Conservation (phyloP, 2,113 vertebrate species). For the Gymnobelideus leadbeateri region DNA sequence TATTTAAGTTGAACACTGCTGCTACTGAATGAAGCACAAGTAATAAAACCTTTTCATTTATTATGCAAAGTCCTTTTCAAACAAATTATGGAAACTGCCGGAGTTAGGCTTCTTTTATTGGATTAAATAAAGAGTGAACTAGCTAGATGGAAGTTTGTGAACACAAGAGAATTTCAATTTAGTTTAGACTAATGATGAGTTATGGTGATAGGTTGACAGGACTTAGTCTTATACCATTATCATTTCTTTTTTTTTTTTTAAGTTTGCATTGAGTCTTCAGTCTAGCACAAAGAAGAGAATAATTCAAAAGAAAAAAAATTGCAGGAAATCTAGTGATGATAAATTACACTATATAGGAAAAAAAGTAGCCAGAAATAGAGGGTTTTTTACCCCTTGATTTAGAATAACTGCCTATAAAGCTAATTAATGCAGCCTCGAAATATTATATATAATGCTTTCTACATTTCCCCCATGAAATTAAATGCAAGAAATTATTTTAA, state of each 20-base stretch:
- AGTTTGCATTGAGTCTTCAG: conserved; percentile 39
- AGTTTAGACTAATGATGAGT: conserved; percentile 41
- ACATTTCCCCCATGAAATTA: conserved; percentile 31
- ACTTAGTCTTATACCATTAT: not conserved
- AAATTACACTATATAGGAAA: not conserved
- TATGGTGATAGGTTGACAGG: conserved; percentile 30
- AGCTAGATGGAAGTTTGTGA: conserved; percentile 30
- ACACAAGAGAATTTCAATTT: conserved; percentile 64
- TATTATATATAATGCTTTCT: conserved; percentile 42
- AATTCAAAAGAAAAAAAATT: not conserved
- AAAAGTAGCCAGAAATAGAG: not conserved
- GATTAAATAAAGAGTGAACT: conserved; percentile 63
- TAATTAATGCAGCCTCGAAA: not conserved
- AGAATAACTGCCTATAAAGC: not conserved
- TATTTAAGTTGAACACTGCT: conserved; percentile 78
- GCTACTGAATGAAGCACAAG: conserved; percentile 63
- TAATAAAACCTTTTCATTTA: conserved; percentile 80
- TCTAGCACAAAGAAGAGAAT: conserved; percentile 12
- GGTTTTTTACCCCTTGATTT: conserved; percentile 18
- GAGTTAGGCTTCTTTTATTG: conserved; percentile 62
- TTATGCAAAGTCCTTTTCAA: conserved; percentile 78
- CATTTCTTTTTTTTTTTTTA: conserved; percentile 42
- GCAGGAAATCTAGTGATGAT: conserved; percentile 15
- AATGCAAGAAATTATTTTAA: conserved; percentile 55
- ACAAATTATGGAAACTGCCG: conserved; percentile 63